Conservation (phyloP, 2,888 invertebrate species). For the Conus canariensis region DNA sequence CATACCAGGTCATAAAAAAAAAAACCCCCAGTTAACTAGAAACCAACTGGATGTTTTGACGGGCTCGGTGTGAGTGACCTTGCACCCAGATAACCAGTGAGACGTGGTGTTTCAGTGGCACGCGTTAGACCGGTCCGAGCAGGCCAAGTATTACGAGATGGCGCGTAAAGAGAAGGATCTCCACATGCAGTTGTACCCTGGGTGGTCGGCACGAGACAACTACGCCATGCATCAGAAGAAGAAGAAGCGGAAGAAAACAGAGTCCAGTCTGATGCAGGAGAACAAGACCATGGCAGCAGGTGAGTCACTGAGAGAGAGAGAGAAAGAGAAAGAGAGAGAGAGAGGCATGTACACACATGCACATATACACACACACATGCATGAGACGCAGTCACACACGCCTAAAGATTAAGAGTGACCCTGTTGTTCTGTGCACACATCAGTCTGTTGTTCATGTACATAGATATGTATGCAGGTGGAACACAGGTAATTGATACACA, state of each 20-base stretch:
- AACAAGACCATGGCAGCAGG: constrained; percentile 33
- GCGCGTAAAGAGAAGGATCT: constrained; percentile 99
- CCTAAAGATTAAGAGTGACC: too few species aligned
- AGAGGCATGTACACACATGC: background rate
- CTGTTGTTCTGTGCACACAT: too few species aligned
- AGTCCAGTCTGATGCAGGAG: constrained; percentile 44
- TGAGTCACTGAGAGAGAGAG: background rate
- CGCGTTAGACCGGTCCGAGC: constrained; percentile 99
- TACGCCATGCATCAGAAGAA: constrained; percentile 99
- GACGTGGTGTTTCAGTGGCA: constrained; percentile 90
- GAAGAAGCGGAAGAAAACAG: constrained; percentile 92
- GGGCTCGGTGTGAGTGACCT: background rate
- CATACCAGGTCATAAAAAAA: too few species aligned
- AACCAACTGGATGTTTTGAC: too few species aligned
- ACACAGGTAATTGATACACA: too few species aligned
- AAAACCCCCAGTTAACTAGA: too few species aligned
- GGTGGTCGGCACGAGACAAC: constrained; percentile 99
- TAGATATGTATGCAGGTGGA: too few species aligned
- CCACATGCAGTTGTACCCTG: constrained; percentile 99
- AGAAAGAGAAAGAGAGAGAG: background rate
- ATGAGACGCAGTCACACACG: background rate
- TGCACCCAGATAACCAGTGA: background rate
- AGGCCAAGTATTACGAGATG: constrained; percentile 99
- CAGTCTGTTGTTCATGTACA: too few species aligned
- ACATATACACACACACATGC: background rate